phyloP scores from a whole-genome alignment of 2,113 vertebrate species.

The Aldabrachelys gigantea region DNA sequence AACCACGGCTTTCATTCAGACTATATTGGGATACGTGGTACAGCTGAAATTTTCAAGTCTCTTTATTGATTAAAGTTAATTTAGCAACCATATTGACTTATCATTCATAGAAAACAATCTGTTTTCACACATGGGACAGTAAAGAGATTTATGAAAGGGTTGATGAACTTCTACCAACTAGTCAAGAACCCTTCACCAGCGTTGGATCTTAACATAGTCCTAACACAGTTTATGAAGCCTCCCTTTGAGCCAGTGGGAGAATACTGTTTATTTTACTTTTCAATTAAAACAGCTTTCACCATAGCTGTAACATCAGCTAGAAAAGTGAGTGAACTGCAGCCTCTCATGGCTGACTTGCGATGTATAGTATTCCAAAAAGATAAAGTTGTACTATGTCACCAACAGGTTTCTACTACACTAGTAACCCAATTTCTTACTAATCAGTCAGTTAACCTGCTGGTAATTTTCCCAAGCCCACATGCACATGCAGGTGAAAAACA shows the following conservation, averaged over 20 bases:
- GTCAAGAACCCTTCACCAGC: not conserved
- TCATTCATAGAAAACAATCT: not conserved
- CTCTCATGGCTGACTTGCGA: too few species aligned
- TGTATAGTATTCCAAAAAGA: too few species aligned
- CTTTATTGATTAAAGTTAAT: not conserved
- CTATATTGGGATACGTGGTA: not conserved
- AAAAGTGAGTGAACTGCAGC: not conserved
- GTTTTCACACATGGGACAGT: not conserved
- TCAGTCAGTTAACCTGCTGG: not conserved
- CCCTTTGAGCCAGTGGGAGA: not conserved
- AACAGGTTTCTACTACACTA: too few species aligned
- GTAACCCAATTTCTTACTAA: too few species aligned
- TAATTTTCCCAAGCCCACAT: not conserved
- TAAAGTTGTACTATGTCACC: too few species aligned
- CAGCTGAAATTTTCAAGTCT: not conserved
- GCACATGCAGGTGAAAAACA: not conserved
- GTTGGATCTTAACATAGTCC: not conserved
- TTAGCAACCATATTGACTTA: not conserved
- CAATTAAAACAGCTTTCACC: not conserved
- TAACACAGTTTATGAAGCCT: too few species aligned
- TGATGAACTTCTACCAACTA: not conserved
- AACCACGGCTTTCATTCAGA: too few species aligned
- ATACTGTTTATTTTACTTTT: not conserved
- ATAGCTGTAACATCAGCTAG: not conserved
- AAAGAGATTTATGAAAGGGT: not conserved